These are phyloP conservation scores for Cisticola juncidis DNA, from an alignment of 2,113 vertebrate species.

Conservation along the genomic window DNA sequence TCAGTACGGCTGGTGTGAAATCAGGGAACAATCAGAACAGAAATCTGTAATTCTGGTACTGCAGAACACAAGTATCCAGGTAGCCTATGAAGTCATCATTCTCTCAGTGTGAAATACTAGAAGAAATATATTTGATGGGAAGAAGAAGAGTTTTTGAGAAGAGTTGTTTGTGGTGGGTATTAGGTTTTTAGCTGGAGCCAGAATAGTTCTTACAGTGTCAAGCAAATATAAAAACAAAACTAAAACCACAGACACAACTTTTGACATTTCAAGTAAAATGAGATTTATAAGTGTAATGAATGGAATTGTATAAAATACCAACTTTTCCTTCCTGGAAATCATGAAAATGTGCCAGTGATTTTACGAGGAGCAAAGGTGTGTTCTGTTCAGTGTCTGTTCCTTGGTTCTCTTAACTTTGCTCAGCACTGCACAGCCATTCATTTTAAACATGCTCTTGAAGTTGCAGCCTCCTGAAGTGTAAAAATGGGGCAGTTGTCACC, in stretches of 20 bases:
- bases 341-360: neutral
- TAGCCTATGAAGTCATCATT: neutral
- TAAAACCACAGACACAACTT: neutral
- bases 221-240: neutral
- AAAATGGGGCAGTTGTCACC: neutral
- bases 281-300: neutral
- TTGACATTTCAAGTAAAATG: neutral
- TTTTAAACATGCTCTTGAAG: neutral
- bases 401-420: neutral
- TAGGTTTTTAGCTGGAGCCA: neutral
- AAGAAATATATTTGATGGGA: neutral
- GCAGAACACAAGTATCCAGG: neutral
- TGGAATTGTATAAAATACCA: neutral
- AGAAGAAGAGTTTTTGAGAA: neutral
- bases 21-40: neutral
- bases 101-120: neutral
- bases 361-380: neutral
- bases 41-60: neutral
- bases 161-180: neutral
- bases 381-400: neutral
- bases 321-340: neutral
- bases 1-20: neutral
- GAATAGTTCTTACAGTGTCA: neutral
- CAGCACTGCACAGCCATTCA: accelerated
- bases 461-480: neutral